Evolutionary conservation across 2,888 invertebrate genomes (phyloP).

Genomic region (Machimus atricapillus): DNA sequence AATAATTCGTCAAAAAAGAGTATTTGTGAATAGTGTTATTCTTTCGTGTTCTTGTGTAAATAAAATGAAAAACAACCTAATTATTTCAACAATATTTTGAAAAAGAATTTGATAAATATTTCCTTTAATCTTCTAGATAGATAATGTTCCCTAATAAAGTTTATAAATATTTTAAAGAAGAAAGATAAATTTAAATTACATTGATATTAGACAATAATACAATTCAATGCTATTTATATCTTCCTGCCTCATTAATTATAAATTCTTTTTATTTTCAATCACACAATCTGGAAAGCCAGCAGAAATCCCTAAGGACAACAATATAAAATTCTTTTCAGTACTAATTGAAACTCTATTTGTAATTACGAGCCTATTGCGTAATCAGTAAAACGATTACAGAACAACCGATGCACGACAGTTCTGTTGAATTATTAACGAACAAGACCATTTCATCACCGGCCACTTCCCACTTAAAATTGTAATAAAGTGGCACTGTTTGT

Average conservation of each 20-base stretch:
- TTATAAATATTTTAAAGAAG: no score
- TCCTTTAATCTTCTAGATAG: no score
- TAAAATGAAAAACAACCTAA: no score
- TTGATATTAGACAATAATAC: no score
- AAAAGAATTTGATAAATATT: no score
- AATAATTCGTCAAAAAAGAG: no score
- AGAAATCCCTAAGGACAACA: background rate
- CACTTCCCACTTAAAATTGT: background rate
- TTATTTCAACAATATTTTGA: no score
- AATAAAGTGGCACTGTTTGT: background rate
- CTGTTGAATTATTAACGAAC: background rate
- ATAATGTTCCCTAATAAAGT: no score
- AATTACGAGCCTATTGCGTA: background rate
- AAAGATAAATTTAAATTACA: no score
- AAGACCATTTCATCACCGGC: background rate
- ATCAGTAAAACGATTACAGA: background rate
- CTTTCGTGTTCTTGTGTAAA: no score
- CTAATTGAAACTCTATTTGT: background rate
- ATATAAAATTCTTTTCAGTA: background rate
- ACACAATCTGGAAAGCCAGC: background rate
- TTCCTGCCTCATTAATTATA: background rate
- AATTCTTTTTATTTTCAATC: background rate
- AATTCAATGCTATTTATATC: background rate
- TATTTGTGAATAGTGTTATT: no score
- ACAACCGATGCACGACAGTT: background rate